Base-by-base conservation (phyloP, 2,797 vertebrate species). In the Ataeniobius toweri region DNA sequence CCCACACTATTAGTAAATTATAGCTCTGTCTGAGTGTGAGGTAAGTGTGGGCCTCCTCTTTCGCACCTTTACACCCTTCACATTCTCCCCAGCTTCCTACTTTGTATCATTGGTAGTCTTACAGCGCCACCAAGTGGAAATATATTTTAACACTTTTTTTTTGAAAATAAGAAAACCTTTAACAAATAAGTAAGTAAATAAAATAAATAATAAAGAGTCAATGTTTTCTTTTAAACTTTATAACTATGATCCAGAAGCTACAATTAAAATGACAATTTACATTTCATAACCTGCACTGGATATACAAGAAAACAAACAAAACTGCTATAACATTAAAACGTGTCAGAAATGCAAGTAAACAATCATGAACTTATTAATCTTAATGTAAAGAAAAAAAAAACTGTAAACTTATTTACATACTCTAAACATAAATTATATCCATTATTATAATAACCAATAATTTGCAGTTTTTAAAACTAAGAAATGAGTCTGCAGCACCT, bases 41-140 rank as follows among this genome's bases (percentile, higher is more conserved):
- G 90, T 89, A 85, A 91, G 86, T 86, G 83, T 88, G 86, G 86
- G 82, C 80, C 91, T 88, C 89, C 83, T 75, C 80, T 83, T 83
- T 81, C 78, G 74, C 75, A 75, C 77, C 75, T 74, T 80, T 71
- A 58, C 83, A 77, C 82, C 74, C 48, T 61, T 16, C 14, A 3
- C 74, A 77, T 59, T 22, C 53, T 36, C 39, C 6, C 65, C 75
- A 39, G 31, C 50, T 51, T 63, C 73, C 70, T 22, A 39, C 26
- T 39, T 44, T 4, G 61, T 81, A 63, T 77, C 55, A 90, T 92
- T 87, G 91, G 88, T 90, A 94, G 95, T 96, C 96, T 95, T 96
- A 94, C 91, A 97, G 91, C 95, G 96, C 96, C 97, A 97, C 95
- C 97, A 93, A 96, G 95, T 96, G 97, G 85, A 77, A 36, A 44